phyloP scores from a whole-genome alignment of 2,113 vertebrate genomes.

The Daboia siamensis region DNA sequence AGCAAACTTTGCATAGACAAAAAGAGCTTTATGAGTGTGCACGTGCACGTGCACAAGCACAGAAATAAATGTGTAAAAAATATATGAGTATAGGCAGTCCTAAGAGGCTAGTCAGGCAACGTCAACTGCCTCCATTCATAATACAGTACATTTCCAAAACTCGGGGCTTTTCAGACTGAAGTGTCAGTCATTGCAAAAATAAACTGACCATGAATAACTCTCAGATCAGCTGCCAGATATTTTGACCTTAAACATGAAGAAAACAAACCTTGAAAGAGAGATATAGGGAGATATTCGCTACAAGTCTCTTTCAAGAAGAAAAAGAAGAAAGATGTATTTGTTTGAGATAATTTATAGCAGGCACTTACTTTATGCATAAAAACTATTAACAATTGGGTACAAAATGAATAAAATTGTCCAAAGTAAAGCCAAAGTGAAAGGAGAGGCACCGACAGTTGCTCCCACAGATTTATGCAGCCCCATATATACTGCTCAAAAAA shows the following conservation, averaged over 20 bases:
- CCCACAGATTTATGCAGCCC: not conserved
- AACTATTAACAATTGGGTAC: not conserved
- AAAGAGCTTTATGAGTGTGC: not conserved
- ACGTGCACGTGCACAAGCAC: not conserved
- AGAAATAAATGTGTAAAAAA: not conserved
- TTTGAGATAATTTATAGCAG: not conserved
- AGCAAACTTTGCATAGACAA: not conserved
- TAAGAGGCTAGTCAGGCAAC: not conserved
- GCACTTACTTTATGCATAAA: not conserved
- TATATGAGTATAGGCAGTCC: not conserved
- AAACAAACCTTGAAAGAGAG: not conserved
- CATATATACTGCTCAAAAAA: not conserved
- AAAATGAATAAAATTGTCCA: not conserved
- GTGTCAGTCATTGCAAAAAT: constrained; percentile 25
- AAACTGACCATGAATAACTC: constrained; percentile 22
- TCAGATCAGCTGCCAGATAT: constrained; percentile 35
- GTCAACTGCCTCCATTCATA: not conserved
- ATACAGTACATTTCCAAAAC: not conserved
- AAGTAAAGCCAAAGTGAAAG: not conserved
- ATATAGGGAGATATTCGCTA: not conserved
- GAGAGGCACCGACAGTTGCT: not conserved
- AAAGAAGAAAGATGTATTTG: not conserved
- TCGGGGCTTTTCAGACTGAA: constrained; percentile 17
- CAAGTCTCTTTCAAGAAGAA: not conserved
- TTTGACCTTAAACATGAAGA: constrained; percentile 13